Evolutionary conservation across 1,140 invertebrate species (phyloP).

Genomic region (Hylyphantes graminicola): DNA sequence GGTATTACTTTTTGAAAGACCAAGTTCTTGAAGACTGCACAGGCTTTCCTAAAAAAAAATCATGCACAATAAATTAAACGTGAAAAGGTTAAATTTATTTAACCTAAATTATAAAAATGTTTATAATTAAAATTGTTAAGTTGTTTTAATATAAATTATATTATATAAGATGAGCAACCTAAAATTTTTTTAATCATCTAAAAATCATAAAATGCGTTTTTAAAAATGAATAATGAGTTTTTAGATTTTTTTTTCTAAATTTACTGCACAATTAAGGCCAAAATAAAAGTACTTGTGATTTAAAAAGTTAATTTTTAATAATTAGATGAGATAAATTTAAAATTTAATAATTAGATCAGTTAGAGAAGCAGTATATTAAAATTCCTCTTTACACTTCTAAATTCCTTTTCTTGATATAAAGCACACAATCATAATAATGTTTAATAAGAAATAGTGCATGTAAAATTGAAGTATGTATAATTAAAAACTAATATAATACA

Average conservation of each 20-base stretch:
- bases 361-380: no score
- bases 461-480: background rate
- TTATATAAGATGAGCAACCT: background rate
- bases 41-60: constrained; percentile 29
- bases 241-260: no score
- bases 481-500: background rate
- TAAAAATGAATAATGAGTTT: background rate
- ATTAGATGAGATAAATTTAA: background rate
- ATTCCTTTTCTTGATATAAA: no score
- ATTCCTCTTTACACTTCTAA: no score
- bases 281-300: background rate
- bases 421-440: background rate
- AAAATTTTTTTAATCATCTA: no score
- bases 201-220: background rate
- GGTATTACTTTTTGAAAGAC: constrained; percentile 35
- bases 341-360: no score
- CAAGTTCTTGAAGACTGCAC: constrained; percentile 36
- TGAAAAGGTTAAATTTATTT: background rate
- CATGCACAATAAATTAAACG: constrained; percentile 16
- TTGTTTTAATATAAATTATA: background rate
- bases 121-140: background rate
- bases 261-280: no score
- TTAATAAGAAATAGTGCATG: background rate
- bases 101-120: background rate
- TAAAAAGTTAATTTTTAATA: background rate